phyloP scores from a whole-genome alignment of 2,797 vertebrate species.

The Glossophaga mutica region DNA sequence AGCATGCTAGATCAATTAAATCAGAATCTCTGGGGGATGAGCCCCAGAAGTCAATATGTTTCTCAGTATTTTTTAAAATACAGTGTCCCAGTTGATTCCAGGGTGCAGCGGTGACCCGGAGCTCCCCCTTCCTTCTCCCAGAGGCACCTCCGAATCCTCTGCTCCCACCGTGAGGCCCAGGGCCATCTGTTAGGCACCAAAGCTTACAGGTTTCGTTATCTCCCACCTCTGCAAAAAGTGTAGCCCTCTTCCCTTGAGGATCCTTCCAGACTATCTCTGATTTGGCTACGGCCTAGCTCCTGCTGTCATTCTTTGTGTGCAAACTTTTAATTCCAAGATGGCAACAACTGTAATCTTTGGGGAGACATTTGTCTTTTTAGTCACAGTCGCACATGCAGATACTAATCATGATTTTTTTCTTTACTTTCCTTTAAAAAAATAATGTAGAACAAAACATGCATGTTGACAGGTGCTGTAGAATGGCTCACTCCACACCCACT shows the following conservation, averaged over 20 bases:
- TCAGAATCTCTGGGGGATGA: background rate
- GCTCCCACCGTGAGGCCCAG: background rate
- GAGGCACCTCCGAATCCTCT: background rate
- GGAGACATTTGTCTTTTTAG: background rate
- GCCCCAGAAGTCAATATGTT: background rate
- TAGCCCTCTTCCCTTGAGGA: background rate
- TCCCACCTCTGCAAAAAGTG: background rate
- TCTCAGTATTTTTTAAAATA: background rate
- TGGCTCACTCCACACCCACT: background rate
- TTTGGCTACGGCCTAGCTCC: background rate
- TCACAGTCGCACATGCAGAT: background rate
- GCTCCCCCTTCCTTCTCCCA: background rate
- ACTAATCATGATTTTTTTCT: background rate
- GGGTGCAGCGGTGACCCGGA: background rate
- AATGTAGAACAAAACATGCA: background rate
- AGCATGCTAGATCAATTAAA: background rate
- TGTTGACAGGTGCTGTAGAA: background rate
- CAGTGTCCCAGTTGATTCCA: background rate
- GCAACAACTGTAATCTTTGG: background rate
- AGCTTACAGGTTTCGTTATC: background rate
- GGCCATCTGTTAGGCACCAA: rapidly evolving
- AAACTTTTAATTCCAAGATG: background rate
- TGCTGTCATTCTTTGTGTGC: background rate
- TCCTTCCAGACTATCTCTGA: background rate
- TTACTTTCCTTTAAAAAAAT: background rate